These are phyloP conservation scores for Aelia acuminata DNA, from an alignment of 2,888 invertebrate genomes.

Conservation along the genomic window DNA sequence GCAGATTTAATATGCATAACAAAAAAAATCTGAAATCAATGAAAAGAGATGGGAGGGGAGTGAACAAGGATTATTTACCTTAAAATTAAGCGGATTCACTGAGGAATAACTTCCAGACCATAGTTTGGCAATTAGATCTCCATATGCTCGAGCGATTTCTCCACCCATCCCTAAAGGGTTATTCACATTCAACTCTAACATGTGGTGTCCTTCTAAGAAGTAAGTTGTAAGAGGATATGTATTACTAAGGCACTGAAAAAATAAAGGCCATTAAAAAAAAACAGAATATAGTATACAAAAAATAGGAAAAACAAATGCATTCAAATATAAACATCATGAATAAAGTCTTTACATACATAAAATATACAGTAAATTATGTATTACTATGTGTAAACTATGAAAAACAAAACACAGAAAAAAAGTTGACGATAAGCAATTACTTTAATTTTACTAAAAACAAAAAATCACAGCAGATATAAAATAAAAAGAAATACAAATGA, in stretches of 20 bases:
- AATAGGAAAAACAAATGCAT: no score
- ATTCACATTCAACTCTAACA: constrained; percentile 72
- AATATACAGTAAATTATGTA: no score
- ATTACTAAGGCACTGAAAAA: constrained; percentile 73
- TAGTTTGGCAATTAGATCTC: constrained; percentile 78
- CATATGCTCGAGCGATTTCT: constrained; percentile 85
- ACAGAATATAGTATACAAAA: background rate
- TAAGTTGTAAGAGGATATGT: constrained; percentile 72
- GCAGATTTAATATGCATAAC: no score
- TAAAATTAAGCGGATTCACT: constrained; percentile 87
- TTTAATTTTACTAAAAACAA: no score
- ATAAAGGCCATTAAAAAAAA: background rate
- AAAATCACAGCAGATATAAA: no score
- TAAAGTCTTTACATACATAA: no score
- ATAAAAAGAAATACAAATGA: no score
- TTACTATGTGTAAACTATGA: no score
- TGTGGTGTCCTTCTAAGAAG: constrained; percentile 71
- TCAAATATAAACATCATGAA: background rate
- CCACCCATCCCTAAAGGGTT: constrained; percentile 92
- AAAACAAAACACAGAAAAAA: no score
- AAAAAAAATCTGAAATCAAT: no score
- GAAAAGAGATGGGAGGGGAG: background rate
- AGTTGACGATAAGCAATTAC: no score
- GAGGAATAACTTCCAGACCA: constrained; percentile 89
- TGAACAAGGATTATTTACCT: constrained; percentile 69